A percentile compares a stretch with the other conserved stretches of the same genome.
These are phyloP conservation scores for Blastomussa wellsi DNA, from an alignment of 92 coral and sea anemone species.

Conservation along the genomic window DNA sequence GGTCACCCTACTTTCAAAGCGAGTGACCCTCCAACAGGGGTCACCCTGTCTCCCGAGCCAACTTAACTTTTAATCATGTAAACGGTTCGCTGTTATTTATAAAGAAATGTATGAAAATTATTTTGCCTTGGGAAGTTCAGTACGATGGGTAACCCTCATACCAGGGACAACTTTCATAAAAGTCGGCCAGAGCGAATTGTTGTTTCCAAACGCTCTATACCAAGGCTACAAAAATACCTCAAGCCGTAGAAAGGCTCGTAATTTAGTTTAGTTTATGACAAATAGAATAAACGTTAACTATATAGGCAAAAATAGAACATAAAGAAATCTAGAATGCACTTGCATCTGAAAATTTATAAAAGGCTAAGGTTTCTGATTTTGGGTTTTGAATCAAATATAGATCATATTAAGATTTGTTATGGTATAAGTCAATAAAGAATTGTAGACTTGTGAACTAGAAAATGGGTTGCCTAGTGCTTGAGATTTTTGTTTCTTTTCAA, in stretches of 20 bases:
- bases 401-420: not conserved
- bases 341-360: too few species aligned
- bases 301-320: not conserved
- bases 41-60: too few species aligned
- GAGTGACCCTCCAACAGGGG: too few species aligned
- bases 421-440: not conserved
- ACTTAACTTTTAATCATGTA: too few species aligned
- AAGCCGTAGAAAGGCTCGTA: not conserved
- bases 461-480: not conserved
- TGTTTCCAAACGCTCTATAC: not conserved
- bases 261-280: too few species aligned
- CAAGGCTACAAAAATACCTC: not conserved
- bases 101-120: too few species aligned
- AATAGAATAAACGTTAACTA: not conserved
- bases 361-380: not conserved
- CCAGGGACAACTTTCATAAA: too few species aligned
- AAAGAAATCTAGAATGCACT: not conserved
- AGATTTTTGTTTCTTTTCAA: not conserved
- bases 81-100: too few species aligned
- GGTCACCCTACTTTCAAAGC: too few species aligned
- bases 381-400: not conserved
- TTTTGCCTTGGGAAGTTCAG: too few species aligned
- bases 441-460: not conserved
- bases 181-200: too few species aligned
- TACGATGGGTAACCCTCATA: too few species aligned